A percentile compares a stretch with the other conserved stretches of the same genome.
These are phyloP conservation scores for Upupa epops DNA, from an alignment of 2,113 vertebrate genomes.

Conservation along the genomic window DNA sequence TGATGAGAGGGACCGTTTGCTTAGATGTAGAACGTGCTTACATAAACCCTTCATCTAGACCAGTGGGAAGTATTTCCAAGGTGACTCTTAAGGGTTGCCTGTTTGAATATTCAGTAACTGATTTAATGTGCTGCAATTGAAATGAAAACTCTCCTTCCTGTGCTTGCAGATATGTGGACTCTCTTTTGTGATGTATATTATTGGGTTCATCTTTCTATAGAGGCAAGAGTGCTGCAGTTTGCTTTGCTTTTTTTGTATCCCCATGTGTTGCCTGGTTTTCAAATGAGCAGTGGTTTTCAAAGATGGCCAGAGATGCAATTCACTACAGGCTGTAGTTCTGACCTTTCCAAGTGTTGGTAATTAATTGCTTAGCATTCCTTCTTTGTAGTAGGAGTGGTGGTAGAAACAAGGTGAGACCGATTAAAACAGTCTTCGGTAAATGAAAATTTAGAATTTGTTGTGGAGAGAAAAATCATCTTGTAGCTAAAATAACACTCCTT, in stretches of 20 bases:
- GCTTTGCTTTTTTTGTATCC: slow-evolving; percentile 7
- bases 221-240: not conserved
- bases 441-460: not conserved
- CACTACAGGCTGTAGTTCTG: slow-evolving; percentile 1
- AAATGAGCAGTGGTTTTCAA: slow-evolving; percentile 16
- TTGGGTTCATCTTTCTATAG: not conserved
- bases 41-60: not conserved
- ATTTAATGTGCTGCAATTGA: not conserved
- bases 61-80: not conserved
- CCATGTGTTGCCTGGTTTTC: not conserved
- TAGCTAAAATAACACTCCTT: not conserved
- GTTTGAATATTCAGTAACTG: not conserved
- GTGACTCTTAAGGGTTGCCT: not conserved
- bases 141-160: not conserved
- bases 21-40: not conserved
- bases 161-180: not conserved
- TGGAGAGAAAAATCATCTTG: not conserved
- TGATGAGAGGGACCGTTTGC: not conserved
- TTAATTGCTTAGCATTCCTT: slow-evolving; percentile 12
- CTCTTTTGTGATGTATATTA: not conserved
- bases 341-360: slow-evolving; percentile 23
- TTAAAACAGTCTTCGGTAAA: not conserved
- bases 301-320: not conserved
- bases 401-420: not conserved
- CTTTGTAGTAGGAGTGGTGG: not conserved